phyloP scores from a whole-genome alignment of 2,888 invertebrate genomes.

The Amiota communis region DNA sequence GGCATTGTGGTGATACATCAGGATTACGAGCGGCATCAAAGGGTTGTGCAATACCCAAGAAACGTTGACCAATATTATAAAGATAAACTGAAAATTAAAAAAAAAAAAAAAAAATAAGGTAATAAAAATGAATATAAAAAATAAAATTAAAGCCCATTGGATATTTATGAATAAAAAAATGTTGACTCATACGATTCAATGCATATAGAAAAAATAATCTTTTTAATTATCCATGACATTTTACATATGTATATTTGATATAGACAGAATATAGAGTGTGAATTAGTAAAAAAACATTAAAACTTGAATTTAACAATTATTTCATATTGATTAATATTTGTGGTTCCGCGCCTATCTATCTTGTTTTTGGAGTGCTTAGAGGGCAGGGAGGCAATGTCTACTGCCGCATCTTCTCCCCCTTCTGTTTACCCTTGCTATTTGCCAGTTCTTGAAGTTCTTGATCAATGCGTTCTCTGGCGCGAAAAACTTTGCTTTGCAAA shows the following conservation, averaged over 20 bases:
- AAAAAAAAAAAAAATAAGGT: slow-evolving; percentile 28
- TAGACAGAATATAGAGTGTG: too few relatives aligned
- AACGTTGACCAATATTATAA: slow-evolving; percentile 64
- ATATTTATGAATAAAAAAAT: too few relatives aligned
- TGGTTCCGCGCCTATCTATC: too few relatives aligned
- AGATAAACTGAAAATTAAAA: slow-evolving; percentile 62
- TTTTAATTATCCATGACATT: too few relatives aligned
- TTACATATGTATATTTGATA: too few relatives aligned
- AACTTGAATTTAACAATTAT: too few relatives aligned
- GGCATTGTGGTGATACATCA: slow-evolving; percentile 62
- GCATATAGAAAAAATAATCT: too few relatives aligned
- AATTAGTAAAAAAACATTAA: too few relatives aligned
- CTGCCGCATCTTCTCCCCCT: neutral
- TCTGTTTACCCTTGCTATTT: neutral
- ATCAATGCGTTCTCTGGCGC: slow-evolving; percentile 91
- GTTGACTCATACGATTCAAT: too few relatives aligned
- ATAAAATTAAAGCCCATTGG: neutral
- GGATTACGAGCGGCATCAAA: slow-evolving; percentile 69
- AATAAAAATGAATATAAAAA: slow-evolving; percentile 4
- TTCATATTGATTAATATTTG: too few relatives aligned
- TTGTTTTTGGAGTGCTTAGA: too few relatives aligned
- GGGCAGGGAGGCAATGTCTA: too few relatives aligned
- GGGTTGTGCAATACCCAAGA: slow-evolving; percentile 64
- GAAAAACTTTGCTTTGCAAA: slow-evolving; percentile 95
- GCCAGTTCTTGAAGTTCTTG: slow-evolving; percentile 76